Evolutionary conservation across 92 coral and sea anemone genomes (phyloP), one percentile per base, ranked within the genome.

Genomic region (Pocillopora grandis): DNA sequence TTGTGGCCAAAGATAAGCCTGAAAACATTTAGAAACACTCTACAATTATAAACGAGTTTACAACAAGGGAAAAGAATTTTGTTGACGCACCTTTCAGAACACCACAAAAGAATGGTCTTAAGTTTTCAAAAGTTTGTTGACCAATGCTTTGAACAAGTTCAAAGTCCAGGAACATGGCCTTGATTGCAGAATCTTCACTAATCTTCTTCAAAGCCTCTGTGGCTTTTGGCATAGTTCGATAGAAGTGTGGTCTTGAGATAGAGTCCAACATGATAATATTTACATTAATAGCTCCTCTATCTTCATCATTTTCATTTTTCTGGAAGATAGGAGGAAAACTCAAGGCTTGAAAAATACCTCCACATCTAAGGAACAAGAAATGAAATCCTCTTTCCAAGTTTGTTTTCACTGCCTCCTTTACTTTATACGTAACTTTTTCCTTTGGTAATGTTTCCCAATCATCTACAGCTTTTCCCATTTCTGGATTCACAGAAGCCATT

Each of bases 71-170:
- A 27, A 27, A 27, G 52, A 42, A 42, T 42, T 42, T 42, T 42
- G 52, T 42, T 0, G 8, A 42, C 52, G 52, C 31, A 92, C 95
- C 95, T 61, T 82, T 55, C 33, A 86, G 66, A 70, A 78, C 84
- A 19, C 93, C 93, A 81, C 92, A 85, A 66, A 90, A 90, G 71
- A 92, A 72, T 10, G 96, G 96, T 12, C 93, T 79, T 65, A 88
- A 58, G 84, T 90, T 92, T 11, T 92, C 96, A 78, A 92, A 87
- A 10, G 93, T 92, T 65, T 90, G 93, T 78, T 90, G 92, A 17
- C 93, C 90, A 60, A 88, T 79, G 15, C 93, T 90, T 72, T 92
- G 96, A 70, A 82, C 76, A 14, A 92, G 84, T 59, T 88, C 92
- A 82, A 92, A 92, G 78, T 92, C 96, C 63, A 90, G 20, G 6